These are phyloP conservation scores for Lepidocolaptes lacrymiger DNA, from an alignment of 2,797 vertebrate species.

Conservation along the genomic window DNA sequence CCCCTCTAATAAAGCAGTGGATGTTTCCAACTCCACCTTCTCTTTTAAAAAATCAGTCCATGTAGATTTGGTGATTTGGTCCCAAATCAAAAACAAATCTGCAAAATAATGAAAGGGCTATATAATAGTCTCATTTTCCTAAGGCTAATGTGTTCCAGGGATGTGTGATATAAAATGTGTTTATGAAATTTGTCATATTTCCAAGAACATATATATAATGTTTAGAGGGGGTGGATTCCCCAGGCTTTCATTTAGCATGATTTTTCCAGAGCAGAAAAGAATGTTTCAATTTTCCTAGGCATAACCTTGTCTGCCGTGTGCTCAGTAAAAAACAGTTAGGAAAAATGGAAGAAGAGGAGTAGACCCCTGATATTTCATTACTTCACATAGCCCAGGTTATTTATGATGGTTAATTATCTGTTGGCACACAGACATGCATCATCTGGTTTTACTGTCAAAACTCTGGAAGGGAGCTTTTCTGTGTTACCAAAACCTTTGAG, in stretches of 20 bases:
- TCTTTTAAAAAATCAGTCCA: neutral
- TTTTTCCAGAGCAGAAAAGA: slow-evolving; percentile 57
- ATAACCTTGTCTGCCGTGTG: neutral
- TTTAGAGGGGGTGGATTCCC: slow-evolving; percentile 48
- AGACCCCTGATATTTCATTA: neutral
- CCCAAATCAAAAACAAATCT: slow-evolving; percentile 49
- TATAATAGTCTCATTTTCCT: slow-evolving; percentile 31
- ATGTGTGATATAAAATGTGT: slow-evolving; percentile 34
- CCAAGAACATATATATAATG: slow-evolving; percentile 49
- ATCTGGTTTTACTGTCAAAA: neutral
- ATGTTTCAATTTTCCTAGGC: neutral
- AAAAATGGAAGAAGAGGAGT: neutral
- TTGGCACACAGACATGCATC: neutral
- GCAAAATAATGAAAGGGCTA: slow-evolving; percentile 49
- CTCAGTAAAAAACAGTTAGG: neutral
- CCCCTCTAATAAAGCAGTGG: neutral
- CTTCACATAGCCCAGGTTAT: neutral
- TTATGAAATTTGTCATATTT: slow-evolving; percentile 53
- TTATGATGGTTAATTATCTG: neutral
- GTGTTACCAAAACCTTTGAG: neutral
- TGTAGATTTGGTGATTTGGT: slow-evolving; percentile 26
- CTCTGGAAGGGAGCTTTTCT: neutral
- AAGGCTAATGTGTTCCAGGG: slow-evolving; percentile 29
- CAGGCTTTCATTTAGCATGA: slow-evolving; percentile 39
- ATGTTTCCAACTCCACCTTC: neutral